Base-by-base conservation (phyloP, 2,797 vertebrate species). In the Hoplostethus mediterraneus region DNA sequence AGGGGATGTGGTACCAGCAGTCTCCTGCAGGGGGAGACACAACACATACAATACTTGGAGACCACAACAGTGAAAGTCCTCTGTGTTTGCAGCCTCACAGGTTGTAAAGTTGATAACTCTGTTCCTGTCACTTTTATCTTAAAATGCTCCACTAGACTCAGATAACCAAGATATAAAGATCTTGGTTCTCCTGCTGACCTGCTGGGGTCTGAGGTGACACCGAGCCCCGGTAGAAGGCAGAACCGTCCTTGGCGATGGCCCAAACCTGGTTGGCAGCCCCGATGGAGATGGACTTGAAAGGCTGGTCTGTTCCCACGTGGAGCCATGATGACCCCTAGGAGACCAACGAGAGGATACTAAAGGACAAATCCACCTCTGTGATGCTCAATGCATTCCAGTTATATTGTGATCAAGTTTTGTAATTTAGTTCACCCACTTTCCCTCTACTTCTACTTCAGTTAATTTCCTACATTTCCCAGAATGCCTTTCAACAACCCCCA, bases 231-330 rank as follows among this genome's bases (percentile, higher is more conserved):
- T 98, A 98, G 91, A 99, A 99, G 4, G 97, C 94, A 0, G 98
- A 98, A 17, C 98, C 98, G 0, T 99, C 98, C 65, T 89, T 93
- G 6, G 98, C 98, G 16, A 99, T 90, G 2, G 97, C 97, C 98
- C 98, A 99, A 53, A 99, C 96, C 82, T 98, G 97, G 75, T 95
- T 93, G 84, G 93, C 96, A 6, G 94, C 95, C 25, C 98, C 98
- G 0, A 99, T 91, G 49, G 96, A 98, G 83, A 99, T 87, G 0
- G 97, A 98, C 83, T 95, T 92, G 55, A 99, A 99, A 57, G 97
- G 96, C 87, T 99, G 98, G 81, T 99, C 97, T 0, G 98, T 98
- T 77, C 97, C 97, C 12, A 99, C 95, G 0, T 99, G 98, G 45
- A 99, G 96, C 98, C 98, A 99, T 1, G 98, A 99, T 3, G 94